Conservation (phyloP, 2,797 vertebrate species). For the Lycodopsis pacificus region DNA sequence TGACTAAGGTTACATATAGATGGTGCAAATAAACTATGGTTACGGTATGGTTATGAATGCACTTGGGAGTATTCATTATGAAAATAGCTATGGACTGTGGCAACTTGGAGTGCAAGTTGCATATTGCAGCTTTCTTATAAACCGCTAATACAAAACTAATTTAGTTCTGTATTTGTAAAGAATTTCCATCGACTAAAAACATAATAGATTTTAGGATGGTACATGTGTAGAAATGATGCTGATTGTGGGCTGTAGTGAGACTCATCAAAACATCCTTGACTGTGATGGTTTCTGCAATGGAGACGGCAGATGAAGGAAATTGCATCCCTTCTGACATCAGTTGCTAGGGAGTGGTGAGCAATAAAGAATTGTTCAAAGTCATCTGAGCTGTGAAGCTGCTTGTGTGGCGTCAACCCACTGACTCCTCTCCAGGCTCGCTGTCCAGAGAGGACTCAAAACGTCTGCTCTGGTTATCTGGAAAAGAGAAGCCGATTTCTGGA, state of each 20-base stretch:
- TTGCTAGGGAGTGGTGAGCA: slow-evolving; percentile 54
- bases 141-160: neutral
- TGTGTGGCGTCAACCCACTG: slow-evolving; percentile 30
- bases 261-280: neutral
- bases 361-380: slow-evolving; percentile 36
- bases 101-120: neutral
- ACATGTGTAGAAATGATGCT: neutral
- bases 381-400: slow-evolving; percentile 37
- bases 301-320: slow-evolving; percentile 54
- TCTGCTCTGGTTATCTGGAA: neutral
- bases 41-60: neutral
- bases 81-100: neutral
- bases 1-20: neutral
- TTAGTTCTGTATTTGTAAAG: neutral
- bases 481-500: neutral
- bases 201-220: neutral
- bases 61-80: neutral
- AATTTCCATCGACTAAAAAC: neutral
- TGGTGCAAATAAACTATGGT: neutral
- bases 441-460: neutral
- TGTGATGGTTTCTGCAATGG: slow-evolving; percentile 23
- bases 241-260: neutral
- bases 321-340: slow-evolving; percentile 42
- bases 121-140: neutral
- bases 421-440: slow-evolving; percentile 28